A percentile compares a stretch with the other conserved stretches of the same genome.
Conservation (phyloP, 2,888 invertebrate genomes). For the Platycheirus albimanus region DNA sequence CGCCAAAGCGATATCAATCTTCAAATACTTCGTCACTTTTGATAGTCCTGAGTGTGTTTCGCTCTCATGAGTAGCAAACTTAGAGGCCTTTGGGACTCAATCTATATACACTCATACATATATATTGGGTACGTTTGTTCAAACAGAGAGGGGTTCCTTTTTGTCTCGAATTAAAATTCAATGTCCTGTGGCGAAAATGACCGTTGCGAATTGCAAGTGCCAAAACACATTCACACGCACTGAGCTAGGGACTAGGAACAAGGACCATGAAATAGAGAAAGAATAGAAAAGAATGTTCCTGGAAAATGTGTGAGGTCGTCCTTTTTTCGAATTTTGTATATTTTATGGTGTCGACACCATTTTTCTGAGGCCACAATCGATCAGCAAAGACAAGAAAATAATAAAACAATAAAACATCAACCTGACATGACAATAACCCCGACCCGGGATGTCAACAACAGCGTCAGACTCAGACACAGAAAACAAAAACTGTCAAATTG, state of each 20-base stretch:
- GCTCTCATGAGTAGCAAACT: background rate
- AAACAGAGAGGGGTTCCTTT: slow-evolving; percentile 30
- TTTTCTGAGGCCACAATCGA: slow-evolving; percentile 72
- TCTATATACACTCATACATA: too few species aligned
- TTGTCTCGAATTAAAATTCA: slow-evolving; percentile 58
- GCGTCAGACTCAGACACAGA: too few species aligned
- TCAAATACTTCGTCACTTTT: slow-evolving; percentile 70
- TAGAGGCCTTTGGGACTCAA: background rate
- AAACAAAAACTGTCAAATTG: slow-evolving; percentile 45
- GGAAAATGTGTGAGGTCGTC: slow-evolving; percentile 66
- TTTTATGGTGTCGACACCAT: slow-evolving; percentile 64
- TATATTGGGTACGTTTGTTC: background rate
- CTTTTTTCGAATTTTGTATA: background rate
- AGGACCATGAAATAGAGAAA: slow-evolving; percentile 40
- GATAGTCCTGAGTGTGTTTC: slow-evolving; percentile 29
- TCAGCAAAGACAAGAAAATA: slow-evolving; percentile 50
- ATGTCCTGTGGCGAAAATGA: slow-evolving; percentile 71
- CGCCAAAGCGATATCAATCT: slow-evolving; percentile 72
- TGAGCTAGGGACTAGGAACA: slow-evolving; percentile 1
- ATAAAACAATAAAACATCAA: slow-evolving; percentile 30
- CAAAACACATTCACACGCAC: slow-evolving; percentile 69
- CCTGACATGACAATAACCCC: too few species aligned
- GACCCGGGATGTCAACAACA: slow-evolving; percentile 60
- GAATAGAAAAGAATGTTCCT: slow-evolving; percentile 10
- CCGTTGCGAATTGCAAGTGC: slow-evolving; percentile 73